Evolutionary conservation across 2,113 vertebrate species (phyloP), one percentile per base, ranked within the genome.

Genomic region (Hassar affinis): DNA sequence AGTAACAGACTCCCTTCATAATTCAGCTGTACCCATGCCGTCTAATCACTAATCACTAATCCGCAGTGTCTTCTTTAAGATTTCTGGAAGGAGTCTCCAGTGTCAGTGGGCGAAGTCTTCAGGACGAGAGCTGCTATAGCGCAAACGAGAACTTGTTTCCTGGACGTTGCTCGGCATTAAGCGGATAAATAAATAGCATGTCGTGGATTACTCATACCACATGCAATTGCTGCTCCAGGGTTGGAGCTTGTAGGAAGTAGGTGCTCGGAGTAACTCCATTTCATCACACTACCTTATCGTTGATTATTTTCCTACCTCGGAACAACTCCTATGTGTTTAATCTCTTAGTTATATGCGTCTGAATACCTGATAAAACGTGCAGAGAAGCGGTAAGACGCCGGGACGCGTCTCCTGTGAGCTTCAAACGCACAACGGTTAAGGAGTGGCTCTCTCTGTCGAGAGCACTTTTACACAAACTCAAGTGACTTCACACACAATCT

Each of bases 401-500:
- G 20, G 15, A 20, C 20, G 64, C 20, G 17, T 68, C 64, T 9
- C 38, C 17, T 18, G 38, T 20, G 12, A 68, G 15, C 6, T 17
- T 35, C n/a, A n/a, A n/a, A 54, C 49, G 61, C 51, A 59, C 56
- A 6, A 3, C 47, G 47, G n/a, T 45, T 6, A 7, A 20, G 33
- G 52, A 54, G 81, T 6, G 17, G 42, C 80, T 75, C 61, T 59
- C 35, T 38, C 20, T 15, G 42, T 68, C 64, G 1, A 86, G 12
- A 5, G 83, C 35, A 49, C 47, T 49, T 84, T 86, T 81, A 86
- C 30, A 80, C 54, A 27, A 1, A 20, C 30, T 88, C 56, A 83
- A 79, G 74, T n/a, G 57, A 54, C 62, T 86, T 89, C 76, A 90
- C 57, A 87, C 78, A 85, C 68, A 57, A 81, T 62, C 78, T 86